Evolutionary conservation across 2,888 invertebrate species (phyloP).

Genomic region (Lepidocyrtinus sp.): DNA sequence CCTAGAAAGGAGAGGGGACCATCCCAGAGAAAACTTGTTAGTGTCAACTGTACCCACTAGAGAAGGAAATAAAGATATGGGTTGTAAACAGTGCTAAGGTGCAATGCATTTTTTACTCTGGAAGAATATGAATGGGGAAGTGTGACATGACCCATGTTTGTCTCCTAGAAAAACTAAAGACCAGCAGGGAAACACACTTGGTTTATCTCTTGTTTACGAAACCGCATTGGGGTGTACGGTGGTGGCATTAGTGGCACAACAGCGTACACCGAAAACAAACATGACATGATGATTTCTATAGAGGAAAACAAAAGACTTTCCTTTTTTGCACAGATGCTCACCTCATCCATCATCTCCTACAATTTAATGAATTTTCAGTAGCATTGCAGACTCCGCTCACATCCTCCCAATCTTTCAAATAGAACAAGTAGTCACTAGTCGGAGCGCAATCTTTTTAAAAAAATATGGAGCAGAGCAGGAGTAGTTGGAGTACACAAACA

Average conservation of each 20-base stretch:
- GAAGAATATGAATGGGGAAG: conserved; percentile 13
- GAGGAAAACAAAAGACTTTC: not conserved
- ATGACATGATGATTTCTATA: not conserved
- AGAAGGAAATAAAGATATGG: not conserved
- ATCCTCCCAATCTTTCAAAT: not conserved
- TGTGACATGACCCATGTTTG: conserved; percentile 33
- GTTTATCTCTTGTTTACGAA: not conserved
- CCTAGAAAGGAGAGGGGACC: not conserved
- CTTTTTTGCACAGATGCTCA: conserved; percentile 6
- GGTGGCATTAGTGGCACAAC: not conserved
- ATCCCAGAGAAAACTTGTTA: conserved; percentile 30
- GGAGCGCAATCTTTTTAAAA: not conserved
- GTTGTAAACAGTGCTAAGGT: not conserved
- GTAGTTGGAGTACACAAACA: not conserved
- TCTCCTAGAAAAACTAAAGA: not conserved
- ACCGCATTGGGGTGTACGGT: no score
- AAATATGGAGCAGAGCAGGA: not conserved
- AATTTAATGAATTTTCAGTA: not conserved
- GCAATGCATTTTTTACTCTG: not conserved
- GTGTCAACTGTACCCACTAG: conserved; percentile 20
- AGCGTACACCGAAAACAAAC: not conserved
- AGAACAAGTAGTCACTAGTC: not conserved
- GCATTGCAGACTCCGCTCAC: not conserved
- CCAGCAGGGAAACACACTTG: not conserved
- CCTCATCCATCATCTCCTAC: conserved; percentile 25